phyloP scores from a whole-genome alignment of 2,113 vertebrate genomes.

The Pleuronectes platessa region DNA sequence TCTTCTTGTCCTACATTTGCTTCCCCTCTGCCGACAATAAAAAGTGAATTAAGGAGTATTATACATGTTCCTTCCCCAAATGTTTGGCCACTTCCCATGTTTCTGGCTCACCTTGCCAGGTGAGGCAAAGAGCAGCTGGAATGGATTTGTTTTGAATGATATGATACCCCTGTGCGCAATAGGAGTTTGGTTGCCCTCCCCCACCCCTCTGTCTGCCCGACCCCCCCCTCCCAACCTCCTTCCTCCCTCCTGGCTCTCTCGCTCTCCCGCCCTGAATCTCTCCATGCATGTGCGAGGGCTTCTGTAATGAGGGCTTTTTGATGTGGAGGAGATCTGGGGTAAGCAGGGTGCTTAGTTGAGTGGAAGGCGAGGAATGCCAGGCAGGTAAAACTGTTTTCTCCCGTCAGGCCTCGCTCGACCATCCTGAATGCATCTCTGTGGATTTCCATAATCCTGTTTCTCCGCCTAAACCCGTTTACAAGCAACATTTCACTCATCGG shows the following conservation, averaged over 20 bases:
- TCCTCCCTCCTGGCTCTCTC: slow-evolving; percentile 8
- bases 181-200: slow-evolving; percentile 13
- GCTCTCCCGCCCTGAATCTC: slow-evolving; percentile 14
- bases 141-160: slow-evolving; percentile 50
- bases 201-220: slow-evolving; percentile 6
- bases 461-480: background rate
- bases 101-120: slow-evolving; percentile 12
- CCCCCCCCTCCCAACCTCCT: slow-evolving; percentile 9
- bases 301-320: slow-evolving; percentile 58
- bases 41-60: no score
- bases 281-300: slow-evolving; percentile 45
- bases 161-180: slow-evolving; percentile 24
- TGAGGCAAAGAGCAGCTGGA: slow-evolving; percentile 30
- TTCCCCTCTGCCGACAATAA: no score
- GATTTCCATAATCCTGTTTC: background rate
- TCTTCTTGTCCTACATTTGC: slow-evolving; percentile 8
- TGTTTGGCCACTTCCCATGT: slow-evolving; percentile 3
- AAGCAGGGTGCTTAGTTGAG: slow-evolving; percentile 47
- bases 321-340: slow-evolving; percentile 57
- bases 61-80: no score
- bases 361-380: slow-evolving; percentile 37
- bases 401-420: slow-evolving; percentile 1
- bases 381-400: slow-evolving; percentile 50
- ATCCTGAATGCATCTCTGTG: slow-evolving; percentile 29
- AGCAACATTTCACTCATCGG: slow-evolving; percentile 5